phyloP scores from a whole-genome alignment of 2,888 invertebrate species.

The Dolichopus griseipennis region DNA sequence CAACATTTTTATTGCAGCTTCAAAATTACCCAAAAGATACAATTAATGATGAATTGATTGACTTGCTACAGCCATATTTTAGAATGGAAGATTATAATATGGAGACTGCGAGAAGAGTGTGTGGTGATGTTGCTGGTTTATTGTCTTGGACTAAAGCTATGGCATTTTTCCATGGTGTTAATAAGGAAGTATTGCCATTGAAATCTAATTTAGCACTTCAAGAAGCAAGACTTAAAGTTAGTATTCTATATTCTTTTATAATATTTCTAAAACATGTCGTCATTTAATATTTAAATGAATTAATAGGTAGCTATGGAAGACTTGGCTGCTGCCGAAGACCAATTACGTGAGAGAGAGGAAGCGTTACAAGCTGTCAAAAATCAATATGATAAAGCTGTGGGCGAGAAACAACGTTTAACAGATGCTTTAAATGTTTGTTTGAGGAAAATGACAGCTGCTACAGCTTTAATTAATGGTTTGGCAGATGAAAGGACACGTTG shows the following conservation, averaged over 20 bases:
- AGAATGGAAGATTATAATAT: constrained; percentile 95
- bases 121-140: constrained; percentile 92
- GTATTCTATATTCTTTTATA: background rate
- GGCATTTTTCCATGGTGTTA: constrained; percentile 91
- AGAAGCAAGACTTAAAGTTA: constrained; percentile 74
- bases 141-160: constrained; percentile 94
- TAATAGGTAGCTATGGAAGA: constrained; percentile 77
- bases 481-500: constrained; percentile 88
- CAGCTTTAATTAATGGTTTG: constrained; percentile 87
- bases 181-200: constrained; percentile 89
- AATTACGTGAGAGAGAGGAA: constrained; percentile 82
- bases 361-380: constrained; percentile 83
- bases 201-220: constrained; percentile 87
- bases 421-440: constrained; percentile 87
- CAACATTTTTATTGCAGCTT: constrained; percentile 81
- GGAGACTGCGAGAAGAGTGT: constrained; percentile 91
- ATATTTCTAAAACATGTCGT: background rate
- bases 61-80: constrained; percentile 82
- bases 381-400: constrained; percentile 86
- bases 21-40: constrained; percentile 95
- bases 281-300: background rate
- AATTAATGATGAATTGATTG: constrained; percentile 95
- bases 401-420: constrained; percentile 81
- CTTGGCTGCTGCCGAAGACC: constrained; percentile 74
- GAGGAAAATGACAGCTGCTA: constrained; percentile 94